Evolutionary conservation across 2,797 vertebrate genomes (phyloP), one percentile per base, ranked within the genome.

Genomic region (Babyrousa celebensis): DNA sequence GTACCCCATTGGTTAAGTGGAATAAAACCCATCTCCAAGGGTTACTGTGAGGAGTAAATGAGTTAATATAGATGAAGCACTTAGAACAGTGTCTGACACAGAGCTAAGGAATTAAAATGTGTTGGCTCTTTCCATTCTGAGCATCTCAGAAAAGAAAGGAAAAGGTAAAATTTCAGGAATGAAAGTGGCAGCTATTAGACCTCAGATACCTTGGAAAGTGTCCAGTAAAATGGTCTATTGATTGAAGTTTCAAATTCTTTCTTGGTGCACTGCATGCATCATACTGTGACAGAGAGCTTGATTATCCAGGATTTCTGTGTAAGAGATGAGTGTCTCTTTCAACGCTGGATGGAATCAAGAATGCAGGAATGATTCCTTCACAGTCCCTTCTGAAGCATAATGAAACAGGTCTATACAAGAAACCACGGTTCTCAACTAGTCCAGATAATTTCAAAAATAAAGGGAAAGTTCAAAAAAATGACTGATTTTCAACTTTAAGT

Each of bases 371-470:
- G 20, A 74, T 40, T 16, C 14, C 23, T 89, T 36, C 62, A 32
- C 15, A 62, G 54, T 36, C 65, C 32, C 94, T 65, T 17, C 16
- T 4, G 27, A 87, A 63, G 18, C 43, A 56, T 36, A 70, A 58
- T 18, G 62, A 96, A 48, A 67, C 27, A 93, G 43, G 70, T 80
- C 27, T 70, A 25, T 27, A 52, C 6, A 74, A 62, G 60, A 79
- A 67, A 95, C 68, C n/a, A 56, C 29, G 56, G 21, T 43, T 43
- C 20, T 82, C 27, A 68, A 62, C 23, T 65, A 84, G 29, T 54
- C 94, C 36, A 87, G 40, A 72, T 43, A 96, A 87, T 62, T 88
- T 48, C 54, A 89, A 74, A 84, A 93, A 54, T 23, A 65, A 43
- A 65, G 18, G 20, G 6, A 7, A 94, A 75, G 14, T 40, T 78